These are phyloP conservation scores for Nomada fucata DNA, from an alignment of 2,888 invertebrate genomes.

Conservation along the genomic window DNA sequence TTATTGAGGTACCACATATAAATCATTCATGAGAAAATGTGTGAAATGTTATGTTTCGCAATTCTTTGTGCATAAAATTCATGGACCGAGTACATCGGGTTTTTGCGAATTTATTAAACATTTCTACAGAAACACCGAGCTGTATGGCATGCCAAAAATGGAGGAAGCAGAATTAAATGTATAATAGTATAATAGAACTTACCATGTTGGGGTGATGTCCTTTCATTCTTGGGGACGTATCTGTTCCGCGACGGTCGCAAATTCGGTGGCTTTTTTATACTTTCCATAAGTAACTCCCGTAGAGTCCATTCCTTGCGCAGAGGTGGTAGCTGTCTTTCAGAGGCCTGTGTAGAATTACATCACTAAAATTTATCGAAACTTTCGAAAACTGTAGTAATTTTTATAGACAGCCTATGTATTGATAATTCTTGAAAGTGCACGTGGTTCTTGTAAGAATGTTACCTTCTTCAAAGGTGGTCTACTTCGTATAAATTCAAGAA, in stretches of 20 bases:
- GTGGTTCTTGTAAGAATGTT: constrained; percentile 69
- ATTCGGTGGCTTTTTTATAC: constrained; percentile 90
- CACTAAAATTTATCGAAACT: neutral
- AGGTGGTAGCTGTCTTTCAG: constrained; percentile 93
- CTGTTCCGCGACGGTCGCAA: constrained; percentile 83
- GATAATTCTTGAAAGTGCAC: neutral
- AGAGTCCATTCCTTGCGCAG: constrained; percentile 90
- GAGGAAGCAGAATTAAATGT: constrained; percentile 1
- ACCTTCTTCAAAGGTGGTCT: constrained; percentile 97
- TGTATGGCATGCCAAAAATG: constrained; percentile 36
- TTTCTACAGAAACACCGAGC: constrained; percentile 38
- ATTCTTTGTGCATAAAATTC: constrained; percentile 16
- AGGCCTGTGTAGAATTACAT: constrained; percentile 86
- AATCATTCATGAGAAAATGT: neutral
- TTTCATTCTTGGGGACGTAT: constrained; percentile 49
- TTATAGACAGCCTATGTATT: neutral
- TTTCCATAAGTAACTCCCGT: constrained; percentile 93
- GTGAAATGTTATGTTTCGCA: neutral
- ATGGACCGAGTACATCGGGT: constrained; percentile 6
- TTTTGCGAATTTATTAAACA: constrained; percentile 50
- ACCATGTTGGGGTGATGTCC: constrained; percentile 58
- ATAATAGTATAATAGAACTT: constrained; percentile 50
- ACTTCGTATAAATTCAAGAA: constrained; percentile 98
- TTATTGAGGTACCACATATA: constrained; percentile 53
- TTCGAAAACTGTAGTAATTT: neutral